These are phyloP conservation scores for Porites lutea DNA, from an alignment of 64 coral and sea anemone species.

Conservation along the genomic window DNA sequence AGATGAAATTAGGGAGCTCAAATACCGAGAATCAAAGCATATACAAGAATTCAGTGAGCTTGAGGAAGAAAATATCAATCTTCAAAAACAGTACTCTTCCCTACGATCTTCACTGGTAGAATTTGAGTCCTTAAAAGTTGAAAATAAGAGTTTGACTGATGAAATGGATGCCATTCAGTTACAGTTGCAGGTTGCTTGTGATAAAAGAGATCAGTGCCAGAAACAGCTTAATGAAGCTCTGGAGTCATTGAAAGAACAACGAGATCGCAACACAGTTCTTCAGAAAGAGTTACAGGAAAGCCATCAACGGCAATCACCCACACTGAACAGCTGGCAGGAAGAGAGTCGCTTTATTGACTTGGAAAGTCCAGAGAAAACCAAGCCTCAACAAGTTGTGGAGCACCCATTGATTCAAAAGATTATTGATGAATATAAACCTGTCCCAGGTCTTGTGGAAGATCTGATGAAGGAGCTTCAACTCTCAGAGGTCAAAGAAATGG, in stretches of 20 bases:
- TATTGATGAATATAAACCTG: conserved; percentile 92
- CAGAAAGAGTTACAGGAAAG: conserved; percentile 97
- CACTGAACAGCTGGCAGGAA: conserved; percentile 87
- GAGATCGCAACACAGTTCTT: conserved; percentile 90
- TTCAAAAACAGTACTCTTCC: conserved; percentile 93
- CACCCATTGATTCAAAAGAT: conserved; percentile 83
- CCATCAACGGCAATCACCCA: conserved; percentile 63
- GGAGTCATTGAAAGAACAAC: conserved; percentile 95
- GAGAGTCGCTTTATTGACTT: conserved; percentile 76
- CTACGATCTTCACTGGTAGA: conserved; percentile 93
- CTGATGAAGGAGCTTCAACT: conserved; percentile 98
- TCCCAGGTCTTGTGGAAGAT: conserved; percentile 90
- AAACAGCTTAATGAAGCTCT: conserved; percentile 96
- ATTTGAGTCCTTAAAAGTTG: conserved; percentile 98
- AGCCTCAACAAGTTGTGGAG: conserved; percentile 49
- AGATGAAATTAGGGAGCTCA: conserved; percentile 89
- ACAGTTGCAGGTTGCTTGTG: conserved; percentile 91
- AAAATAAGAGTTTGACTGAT: conserved; percentile 96
- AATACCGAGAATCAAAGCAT: conserved; percentile 79
- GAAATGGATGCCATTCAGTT: conserved; percentile 93
- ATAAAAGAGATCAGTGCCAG: conserved; percentile 89
- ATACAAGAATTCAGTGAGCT: conserved; percentile 90
- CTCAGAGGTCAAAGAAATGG: conserved; percentile 88
- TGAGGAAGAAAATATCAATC: conserved; percentile 95
- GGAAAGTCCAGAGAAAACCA: conserved; percentile 69